Percentiles rank a stretch among this genome's conserved stretches.
These are phyloP conservation scores for Choloepus didactylus DNA, from an alignment of 2,797 vertebrate genomes.

Conservation along the genomic window DNA sequence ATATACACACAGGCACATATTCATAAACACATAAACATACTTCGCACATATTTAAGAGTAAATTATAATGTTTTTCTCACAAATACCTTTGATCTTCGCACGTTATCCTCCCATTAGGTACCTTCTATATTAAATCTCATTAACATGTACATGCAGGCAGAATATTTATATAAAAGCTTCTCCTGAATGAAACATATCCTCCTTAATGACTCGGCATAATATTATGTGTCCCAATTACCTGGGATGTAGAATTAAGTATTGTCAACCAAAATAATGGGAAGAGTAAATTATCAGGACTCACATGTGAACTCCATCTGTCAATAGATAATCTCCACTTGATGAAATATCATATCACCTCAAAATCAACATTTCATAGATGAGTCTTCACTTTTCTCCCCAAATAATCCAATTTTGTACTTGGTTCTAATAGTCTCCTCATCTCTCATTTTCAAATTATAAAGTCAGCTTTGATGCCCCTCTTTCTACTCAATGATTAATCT, in stretches of 20 bases:
- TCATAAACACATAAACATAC: neutral
- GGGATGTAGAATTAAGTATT: neutral
- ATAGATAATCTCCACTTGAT: neutral
- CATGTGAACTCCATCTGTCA: neutral
- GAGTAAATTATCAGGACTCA: neutral
- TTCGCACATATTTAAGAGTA: slow-evolving; percentile 27
- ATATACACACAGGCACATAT: neutral
- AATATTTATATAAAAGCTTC: slow-evolving; percentile 36
- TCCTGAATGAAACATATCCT: slow-evolving; percentile 1
- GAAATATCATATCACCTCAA: neutral
- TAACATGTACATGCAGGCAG: neutral
- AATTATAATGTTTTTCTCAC: slow-evolving; percentile 29
- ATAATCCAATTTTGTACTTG: neutral
- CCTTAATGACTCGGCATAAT: neutral
- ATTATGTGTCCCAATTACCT: neutral
- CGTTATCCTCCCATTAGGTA: neutral
- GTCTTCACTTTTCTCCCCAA: neutral
- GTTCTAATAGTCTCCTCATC: neutral
- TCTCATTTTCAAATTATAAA: neutral
- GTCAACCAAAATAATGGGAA: neutral
- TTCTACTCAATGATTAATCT: slow-evolving; percentile 45
- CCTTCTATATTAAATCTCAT: slow-evolving; percentile 46
- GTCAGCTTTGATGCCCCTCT: neutral
- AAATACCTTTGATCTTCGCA: slow-evolving; percentile 53
- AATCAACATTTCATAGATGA: neutral